Evolutionary conservation across 2,888 invertebrate genomes (phyloP), one percentile per base, ranked within the genome.

Genomic region (Mesorhabditis spiculigera): DNA sequence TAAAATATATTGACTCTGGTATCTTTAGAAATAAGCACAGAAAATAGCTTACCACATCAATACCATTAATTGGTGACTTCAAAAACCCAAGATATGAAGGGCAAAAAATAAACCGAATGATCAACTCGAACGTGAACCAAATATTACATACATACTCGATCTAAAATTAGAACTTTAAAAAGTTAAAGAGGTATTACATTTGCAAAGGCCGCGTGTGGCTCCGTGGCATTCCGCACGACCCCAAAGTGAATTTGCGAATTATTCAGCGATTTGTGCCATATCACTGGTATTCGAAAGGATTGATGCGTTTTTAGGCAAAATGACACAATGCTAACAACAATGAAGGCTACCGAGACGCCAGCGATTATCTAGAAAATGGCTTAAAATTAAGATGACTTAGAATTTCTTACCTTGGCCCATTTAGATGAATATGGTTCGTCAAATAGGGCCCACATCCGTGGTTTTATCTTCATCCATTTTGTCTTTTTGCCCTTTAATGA

Each of bases 351-450:
- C 13, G 94, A 94, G 84, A 93, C 90, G 74, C 92, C 92, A 78
- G 94, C 93, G 86, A 95, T 93, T 85, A 95, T 92, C 97, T 97
- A 91, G 64, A 88, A 64, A 43, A 67, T 8, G 6, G 28, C 13
- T 16, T 69, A 10, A 13, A 13, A 13, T 10, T 13, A 50, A 50
- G 8, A 50, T 10, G 42, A 5, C 43, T n/a, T 45, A 43, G 5
- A 4, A 6, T n/a, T 10, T 3, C 68, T n/a, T 89, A 95, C 96
- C 92, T 97, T 97, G 76, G 97, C 96, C 82, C 93, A 91, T 86
- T 92, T 93, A 69, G 97, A 97, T 86, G 96, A 97, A 88, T 98
- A 97, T 1, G 98, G 98, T 88, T 98, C 98, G 87, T 98, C 98
- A 87, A 98, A 98, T 72, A 98, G 90, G 58, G 96, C 95, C 97